Percentiles rank a stretch among this genome's conserved stretches.
Conservation (phyloP, 1,140 invertebrate species). For the Bombus haemorrhoidalis region DNA sequence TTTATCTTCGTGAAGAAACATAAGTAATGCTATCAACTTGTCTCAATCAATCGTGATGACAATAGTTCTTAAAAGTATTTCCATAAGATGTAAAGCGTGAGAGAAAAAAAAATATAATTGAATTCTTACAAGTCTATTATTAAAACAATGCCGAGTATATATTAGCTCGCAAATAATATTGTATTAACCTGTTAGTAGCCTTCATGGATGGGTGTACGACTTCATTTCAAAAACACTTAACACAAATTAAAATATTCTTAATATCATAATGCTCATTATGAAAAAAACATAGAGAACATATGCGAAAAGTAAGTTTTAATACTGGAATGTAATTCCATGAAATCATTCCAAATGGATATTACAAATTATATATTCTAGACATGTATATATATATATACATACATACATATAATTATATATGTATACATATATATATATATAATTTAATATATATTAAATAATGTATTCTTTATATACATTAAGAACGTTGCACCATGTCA, state of each 20-base stretch:
- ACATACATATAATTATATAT: constrained; percentile 5
- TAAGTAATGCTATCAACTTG: constrained; percentile 67
- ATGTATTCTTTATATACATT: constrained; percentile 45
- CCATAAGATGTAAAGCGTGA: constrained; percentile 47
- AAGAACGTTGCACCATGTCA: constrained; percentile 40
- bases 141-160: constrained; percentile 65
- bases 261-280: constrained; percentile 28
- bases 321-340: constrained; percentile 35
- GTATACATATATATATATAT: neutral
- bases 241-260: constrained; percentile 35
- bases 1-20: constrained; percentile 56
- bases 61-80: constrained; percentile 76
- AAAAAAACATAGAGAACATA: constrained; percentile 10
- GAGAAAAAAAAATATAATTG: constrained; percentile 41
- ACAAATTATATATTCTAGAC: constrained; percentile 9
- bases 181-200: constrained; percentile 58
- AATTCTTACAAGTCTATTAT: constrained; percentile 61
- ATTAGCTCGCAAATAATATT: constrained; percentile 61
- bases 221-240: constrained; percentile 53
- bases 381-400: neutral
- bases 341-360: constrained; percentile 45
- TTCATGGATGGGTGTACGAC: constrained; percentile 61
- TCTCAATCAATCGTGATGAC: constrained; percentile 79
- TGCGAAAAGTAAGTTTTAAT: constrained; percentile 36
- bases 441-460: constrained; percentile 6